A percentile compares a stretch with the other conserved stretches of the same genome.
Conservation (phyloP, 2,888 invertebrate genomes). For the Eristalis arbustorum region DNA sequence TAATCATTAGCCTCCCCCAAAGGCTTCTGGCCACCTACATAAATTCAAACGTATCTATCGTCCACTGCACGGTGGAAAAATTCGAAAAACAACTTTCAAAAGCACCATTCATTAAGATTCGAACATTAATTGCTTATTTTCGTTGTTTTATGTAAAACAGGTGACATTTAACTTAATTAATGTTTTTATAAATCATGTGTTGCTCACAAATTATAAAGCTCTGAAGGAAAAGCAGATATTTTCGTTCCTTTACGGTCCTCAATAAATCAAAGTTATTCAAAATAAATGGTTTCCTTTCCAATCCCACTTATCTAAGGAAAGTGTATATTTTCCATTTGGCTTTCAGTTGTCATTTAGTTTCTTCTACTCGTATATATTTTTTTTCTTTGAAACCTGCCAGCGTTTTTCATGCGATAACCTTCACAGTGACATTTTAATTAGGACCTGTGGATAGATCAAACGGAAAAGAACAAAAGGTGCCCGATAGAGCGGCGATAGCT, state of each 20-base stretch:
- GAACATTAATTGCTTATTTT: constrained; percentile 29
- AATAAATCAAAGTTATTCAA: constrained; percentile 51
- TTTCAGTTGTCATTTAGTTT: neutral
- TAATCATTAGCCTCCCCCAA: neutral
- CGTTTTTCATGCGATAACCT: constrained; percentile 19
- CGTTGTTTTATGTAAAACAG: constrained; percentile 58
- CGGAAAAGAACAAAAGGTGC: constrained; percentile 27
- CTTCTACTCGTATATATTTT: too few relatives aligned
- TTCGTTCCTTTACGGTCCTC: constrained; percentile 34
- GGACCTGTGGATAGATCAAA: constrained; percentile 21
- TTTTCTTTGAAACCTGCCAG: neutral
- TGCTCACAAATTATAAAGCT: constrained; percentile 7
- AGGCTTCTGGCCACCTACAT: neutral
- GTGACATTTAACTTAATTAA: constrained; percentile 60
- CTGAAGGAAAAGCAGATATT: neutral
- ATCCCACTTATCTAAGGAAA: neutral
- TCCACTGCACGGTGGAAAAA: neutral
- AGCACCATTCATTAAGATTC: neutral
- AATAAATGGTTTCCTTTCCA: constrained; percentile 31
- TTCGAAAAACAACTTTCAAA: neutral
- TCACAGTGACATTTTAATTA: constrained; percentile 45
- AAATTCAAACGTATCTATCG: neutral
- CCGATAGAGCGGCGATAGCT: neutral
- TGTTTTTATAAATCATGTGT: constrained; percentile 52
- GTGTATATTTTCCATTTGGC: neutral